Evolutionary conservation across 2,888 invertebrate genomes (phyloP).

Genomic region (Stenodema calcarata): DNA sequence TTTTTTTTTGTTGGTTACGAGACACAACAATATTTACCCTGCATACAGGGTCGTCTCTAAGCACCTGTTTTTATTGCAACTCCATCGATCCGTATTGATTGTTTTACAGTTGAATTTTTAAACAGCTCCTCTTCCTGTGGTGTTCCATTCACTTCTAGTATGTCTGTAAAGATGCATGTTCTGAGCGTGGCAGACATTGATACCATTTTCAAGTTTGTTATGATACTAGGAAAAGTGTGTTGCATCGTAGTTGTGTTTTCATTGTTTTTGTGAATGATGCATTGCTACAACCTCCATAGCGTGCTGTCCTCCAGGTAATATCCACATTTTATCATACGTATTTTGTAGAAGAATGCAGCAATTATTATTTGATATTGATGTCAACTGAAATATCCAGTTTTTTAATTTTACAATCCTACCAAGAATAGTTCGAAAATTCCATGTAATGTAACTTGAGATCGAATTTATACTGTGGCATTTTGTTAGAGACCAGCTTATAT

Average conservation of each 20-base stretch:
- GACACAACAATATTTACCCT: background rate
- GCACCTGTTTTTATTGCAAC: background rate
- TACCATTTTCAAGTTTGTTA: background rate
- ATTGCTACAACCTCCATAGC: background rate
- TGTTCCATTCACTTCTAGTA: background rate
- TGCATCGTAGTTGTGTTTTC: constrained; percentile 19
- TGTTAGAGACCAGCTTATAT: background rate
- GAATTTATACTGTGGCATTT: background rate
- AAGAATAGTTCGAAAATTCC: background rate
- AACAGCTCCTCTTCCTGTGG: background rate
- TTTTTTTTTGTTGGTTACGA: background rate
- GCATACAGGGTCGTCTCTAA: background rate
- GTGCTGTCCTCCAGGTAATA: background rate
- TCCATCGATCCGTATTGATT: constrained; percentile 24
- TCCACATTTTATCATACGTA: background rate
- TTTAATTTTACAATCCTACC: too few species aligned
- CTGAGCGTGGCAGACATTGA: constrained; percentile 10
- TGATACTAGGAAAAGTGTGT: constrained; percentile 21
- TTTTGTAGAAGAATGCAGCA: background rate
- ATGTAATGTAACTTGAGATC: background rate
- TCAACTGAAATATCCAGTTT: too few species aligned
- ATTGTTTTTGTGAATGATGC: constrained; percentile 26
- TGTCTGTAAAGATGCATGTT: constrained; percentile 15
- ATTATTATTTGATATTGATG: too few species aligned
- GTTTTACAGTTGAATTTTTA: constrained; percentile 10